Percentiles rank a stretch among this genome's conserved stretches.
Conservation (phyloP, 2,113 vertebrate genomes). For the Nothocercus nigrocapillus region DNA sequence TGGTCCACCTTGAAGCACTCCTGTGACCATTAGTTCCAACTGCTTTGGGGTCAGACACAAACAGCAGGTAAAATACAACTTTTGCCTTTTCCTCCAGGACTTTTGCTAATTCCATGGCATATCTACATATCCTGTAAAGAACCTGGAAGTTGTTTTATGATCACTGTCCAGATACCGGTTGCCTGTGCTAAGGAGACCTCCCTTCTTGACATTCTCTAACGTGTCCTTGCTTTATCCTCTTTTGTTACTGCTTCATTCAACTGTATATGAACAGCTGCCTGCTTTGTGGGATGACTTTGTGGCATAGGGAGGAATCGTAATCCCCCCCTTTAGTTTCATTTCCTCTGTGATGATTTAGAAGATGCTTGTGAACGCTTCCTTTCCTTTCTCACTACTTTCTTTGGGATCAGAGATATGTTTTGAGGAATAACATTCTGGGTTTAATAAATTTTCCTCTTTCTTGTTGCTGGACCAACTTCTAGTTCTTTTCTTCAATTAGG, state of each 20-base stretch:
- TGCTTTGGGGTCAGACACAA: background rate
- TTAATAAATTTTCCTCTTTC: background rate
- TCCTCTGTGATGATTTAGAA: background rate
- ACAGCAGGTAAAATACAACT: background rate
- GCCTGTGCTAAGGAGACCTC: background rate
- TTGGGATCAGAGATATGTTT: background rate
- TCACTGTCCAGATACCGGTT: background rate
- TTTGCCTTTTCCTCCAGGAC: background rate
- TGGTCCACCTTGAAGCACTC: background rate
- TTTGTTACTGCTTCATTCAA: background rate
- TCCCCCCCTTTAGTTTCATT: background rate
- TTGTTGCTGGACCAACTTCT: background rate
- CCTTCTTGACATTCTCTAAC: background rate
- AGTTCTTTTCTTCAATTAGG: slow-evolving; percentile 6
- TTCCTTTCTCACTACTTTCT: background rate
- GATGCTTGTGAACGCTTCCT: background rate
- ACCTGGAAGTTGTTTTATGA: background rate
- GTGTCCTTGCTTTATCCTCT: background rate
- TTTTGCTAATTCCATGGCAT: background rate
- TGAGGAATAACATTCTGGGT: background rate
- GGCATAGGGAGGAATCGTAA: background rate
- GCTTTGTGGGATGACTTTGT: too few species aligned
- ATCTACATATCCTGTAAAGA: background rate
- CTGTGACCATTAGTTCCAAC: background rate
- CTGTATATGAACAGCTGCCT: background rate